Percentiles rank a stretch among this genome's conserved stretches.
phyloP scores from a whole-genome alignment of 2,797 vertebrate genomes.

The Pangasius larnaudii region DNA sequence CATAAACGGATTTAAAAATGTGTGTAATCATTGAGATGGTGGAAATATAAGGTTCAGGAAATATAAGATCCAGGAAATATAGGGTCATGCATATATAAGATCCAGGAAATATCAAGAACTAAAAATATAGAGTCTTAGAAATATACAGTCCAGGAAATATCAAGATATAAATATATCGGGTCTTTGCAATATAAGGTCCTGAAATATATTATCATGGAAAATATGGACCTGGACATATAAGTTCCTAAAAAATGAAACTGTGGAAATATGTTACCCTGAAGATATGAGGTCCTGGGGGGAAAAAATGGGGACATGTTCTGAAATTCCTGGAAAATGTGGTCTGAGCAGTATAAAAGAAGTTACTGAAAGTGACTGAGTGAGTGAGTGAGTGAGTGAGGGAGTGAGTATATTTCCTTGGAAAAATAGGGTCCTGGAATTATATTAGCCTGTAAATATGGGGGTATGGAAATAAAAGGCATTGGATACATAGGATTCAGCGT shows the following conservation, averaged over 20 bases:
- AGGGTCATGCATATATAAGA: background rate
- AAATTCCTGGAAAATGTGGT: background rate
- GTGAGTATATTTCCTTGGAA: too few species aligned
- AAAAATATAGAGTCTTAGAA: background rate
- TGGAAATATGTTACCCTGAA: too few species aligned
- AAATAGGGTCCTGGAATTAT: too few species aligned
- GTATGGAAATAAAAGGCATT: background rate
- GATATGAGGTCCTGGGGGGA: background rate
- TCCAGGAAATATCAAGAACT: slow-evolving; percentile 32
- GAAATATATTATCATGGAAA: too few species aligned
- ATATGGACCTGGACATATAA: too few species aligned
- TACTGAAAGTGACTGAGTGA: background rate
- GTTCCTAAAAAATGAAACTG: too few species aligned
- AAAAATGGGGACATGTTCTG: background rate
- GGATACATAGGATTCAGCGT: background rate
- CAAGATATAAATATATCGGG: background rate
- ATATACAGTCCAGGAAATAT: background rate
- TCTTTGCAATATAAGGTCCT: background rate
- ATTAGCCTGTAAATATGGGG: background rate
- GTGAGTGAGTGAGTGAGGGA: too few species aligned
- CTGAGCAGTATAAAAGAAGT: background rate
- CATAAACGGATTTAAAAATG: background rate
- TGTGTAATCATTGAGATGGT: background rate
- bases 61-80: background rate
- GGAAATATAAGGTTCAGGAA: background rate